Evolutionary conservation across 2,113 vertebrate genomes (phyloP), one percentile per base, ranked within the genome.

Genomic region (Pygoscelis adeliae): DNA sequence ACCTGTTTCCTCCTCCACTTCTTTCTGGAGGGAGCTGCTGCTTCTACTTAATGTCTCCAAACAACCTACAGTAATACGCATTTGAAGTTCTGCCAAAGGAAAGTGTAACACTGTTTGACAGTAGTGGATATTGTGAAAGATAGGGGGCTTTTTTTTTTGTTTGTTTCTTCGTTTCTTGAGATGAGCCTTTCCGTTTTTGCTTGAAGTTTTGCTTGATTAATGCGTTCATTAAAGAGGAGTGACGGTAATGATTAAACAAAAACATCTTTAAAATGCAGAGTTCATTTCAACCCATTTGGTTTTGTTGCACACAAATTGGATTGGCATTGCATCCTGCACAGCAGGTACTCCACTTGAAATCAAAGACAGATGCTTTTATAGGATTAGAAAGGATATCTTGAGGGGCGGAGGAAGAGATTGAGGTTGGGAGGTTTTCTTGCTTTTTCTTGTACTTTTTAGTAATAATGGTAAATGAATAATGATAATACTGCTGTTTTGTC

Each of bases 331-430:
- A 98, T 98, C 97, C 95, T 96, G 97, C 98, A 97, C 98, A 98
- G 98, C 98, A 98, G 98, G 98, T 98, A 98, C 95, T 97, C 96
- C 94, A 97, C 98, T 98, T 91, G 96, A 98, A 98, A 98, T 98
- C 98, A 98, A 98, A 98, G 98, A 96, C 98, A 98, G 98, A 98
- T 98, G 98, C 98, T 98, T 98, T 98, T 97, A 98, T 97, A 95
- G 98, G 98, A 98, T 98, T 98, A 98, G 97, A 98, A 98, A 98
- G 97, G 98, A 97, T 98, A 98, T 98, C 91, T 83, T 95, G 95
- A 90, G 81, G 97, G 97, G 90, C 81, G 84, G 87, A 95, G 72
- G 61, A 90, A 93, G 96, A 97, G 71, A 96, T 58, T 93, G 96
- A 98, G 97, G 91, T 70, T 96, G 42, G 58, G 58, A 32, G 22